phyloP scores from a whole-genome alignment of 2,888 invertebrate species.

The Holacanthella duospinosa region DNA sequence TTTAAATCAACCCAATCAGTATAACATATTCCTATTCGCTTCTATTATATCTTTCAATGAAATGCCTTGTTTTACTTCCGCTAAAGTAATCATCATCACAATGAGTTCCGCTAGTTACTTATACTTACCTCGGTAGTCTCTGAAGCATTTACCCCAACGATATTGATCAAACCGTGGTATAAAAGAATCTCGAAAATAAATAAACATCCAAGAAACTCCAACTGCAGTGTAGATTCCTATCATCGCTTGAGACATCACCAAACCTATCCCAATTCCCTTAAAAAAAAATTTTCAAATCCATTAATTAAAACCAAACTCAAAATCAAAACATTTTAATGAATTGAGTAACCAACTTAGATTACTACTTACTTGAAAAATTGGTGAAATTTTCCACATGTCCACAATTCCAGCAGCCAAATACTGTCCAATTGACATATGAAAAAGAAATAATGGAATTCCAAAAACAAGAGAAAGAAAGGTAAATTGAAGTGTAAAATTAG shows the following conservation, averaged over 20 bases:
- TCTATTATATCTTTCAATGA: too few relatives aligned
- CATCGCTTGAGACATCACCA: conserved; percentile 65
- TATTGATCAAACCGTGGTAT: conserved; percentile 61
- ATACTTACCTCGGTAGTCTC: conserved; percentile 46
- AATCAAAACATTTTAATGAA: too few relatives aligned
- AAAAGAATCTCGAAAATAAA: conserved; percentile 76
- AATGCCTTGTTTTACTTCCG: background rate
- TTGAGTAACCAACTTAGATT: background rate
- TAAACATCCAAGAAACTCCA: conserved; percentile 82
- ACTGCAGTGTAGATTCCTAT: conserved; percentile 78
- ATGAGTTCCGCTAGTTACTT: too few relatives aligned
- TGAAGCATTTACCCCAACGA: conserved; percentile 67
- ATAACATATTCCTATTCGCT: too few relatives aligned
- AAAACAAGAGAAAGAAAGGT: conserved; percentile 66
- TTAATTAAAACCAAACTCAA: too few relatives aligned
- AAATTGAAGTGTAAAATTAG: conserved; percentile 79
- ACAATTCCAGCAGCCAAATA: conserved; percentile 72
- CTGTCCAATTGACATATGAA: conserved; percentile 75
- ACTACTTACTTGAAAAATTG: conserved; percentile 60
- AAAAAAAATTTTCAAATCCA: too few relatives aligned
- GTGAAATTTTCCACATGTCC: conserved; percentile 88
- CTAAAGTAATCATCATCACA: background rate
- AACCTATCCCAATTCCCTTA: conserved; percentile 68
- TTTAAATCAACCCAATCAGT: too few relatives aligned
- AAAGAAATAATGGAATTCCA: conserved; percentile 72